These are phyloP conservation scores for Latrodectus hesperus DNA, from an alignment of 2,888 invertebrate genomes.

Conservation along the genomic window DNA sequence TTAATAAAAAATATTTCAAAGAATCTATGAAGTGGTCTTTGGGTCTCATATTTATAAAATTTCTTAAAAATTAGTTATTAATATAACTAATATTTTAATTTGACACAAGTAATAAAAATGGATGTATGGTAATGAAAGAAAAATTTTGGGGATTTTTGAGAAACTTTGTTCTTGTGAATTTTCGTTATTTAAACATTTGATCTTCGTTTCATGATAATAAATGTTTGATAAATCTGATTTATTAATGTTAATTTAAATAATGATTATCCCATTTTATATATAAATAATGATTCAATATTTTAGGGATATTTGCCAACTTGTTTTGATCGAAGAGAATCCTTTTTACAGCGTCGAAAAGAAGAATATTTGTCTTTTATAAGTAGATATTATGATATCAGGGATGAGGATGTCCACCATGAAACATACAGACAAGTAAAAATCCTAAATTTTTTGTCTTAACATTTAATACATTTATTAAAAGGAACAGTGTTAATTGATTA, in stretches of 20 bases:
- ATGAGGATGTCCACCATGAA: constrained; percentile 91
- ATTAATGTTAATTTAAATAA: no score
- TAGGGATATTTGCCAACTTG: constrained; percentile 96
- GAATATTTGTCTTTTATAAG: constrained; percentile 96
- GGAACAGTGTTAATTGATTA: no score
- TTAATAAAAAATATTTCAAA: background rate
- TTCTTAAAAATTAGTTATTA: background rate
- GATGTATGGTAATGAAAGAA: no score
- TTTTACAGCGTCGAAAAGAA: constrained; percentile 91
- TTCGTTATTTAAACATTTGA: background rate
- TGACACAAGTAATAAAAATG: no score
- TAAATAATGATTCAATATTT: constrained; percentile 40
- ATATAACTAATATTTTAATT: no score
- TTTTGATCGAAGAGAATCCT: constrained; percentile 88
- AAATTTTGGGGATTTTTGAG: no score
- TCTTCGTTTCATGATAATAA: background rate
- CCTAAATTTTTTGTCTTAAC: background rate
- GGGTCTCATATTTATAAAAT: background rate
- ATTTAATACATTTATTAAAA: no score
- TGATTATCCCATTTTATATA: background rate
- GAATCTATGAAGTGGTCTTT: background rate
- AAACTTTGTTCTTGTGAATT: no score
- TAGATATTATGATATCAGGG: constrained; percentile 95
- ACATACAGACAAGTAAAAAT: constrained; percentile 87
- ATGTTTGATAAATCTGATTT: no score